A percentile compares a stretch with the other conserved stretches of the same genome.
These are phyloP conservation scores for Schizopygopsis pylzovi DNA, from an alignment of 2,797 vertebrate species.

Conservation along the genomic window DNA sequence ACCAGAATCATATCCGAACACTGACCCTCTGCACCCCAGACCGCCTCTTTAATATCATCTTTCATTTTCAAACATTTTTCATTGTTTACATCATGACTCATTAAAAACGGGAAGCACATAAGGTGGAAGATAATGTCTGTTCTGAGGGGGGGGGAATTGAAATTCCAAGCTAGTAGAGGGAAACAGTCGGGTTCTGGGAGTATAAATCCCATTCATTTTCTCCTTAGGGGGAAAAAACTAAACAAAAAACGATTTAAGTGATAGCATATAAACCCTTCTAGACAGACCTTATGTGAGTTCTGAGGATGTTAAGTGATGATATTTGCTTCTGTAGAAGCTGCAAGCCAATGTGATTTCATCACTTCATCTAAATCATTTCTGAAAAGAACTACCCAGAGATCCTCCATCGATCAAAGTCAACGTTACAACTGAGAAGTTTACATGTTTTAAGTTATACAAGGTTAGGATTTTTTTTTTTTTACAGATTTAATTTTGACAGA, in stretches of 20 bases:
- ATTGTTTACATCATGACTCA: slow-evolving; percentile 12
- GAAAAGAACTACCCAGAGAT: not conserved
- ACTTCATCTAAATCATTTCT: not conserved
- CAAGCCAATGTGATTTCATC: not conserved
- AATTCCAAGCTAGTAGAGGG: not conserved
- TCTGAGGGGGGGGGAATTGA: not conserved
- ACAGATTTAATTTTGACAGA: not conserved
- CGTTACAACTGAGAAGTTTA: not conserved
- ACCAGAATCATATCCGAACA: slow-evolving; percentile 9
- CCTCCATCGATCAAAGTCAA: not conserved
- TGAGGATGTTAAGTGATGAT: not conserved
- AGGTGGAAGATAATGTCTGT: not conserved
- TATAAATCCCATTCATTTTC: not conserved
- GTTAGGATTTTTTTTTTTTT: not conserved
- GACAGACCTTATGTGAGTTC: not conserved
- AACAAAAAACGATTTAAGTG: not conserved
- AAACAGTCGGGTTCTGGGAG: not conserved
- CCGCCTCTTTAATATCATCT: not conserved
- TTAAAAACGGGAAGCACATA: not conserved
- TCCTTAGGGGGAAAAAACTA: not conserved
- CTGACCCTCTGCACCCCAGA: not conserved
- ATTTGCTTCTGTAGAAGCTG: not conserved
- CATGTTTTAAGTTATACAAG: not conserved
- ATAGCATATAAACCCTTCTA: not conserved
- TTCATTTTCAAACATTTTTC: not conserved